Evolutionary conservation across 2,797 vertebrate genomes (phyloP).

Genomic region (Pyrocephalus nanus): DNA sequence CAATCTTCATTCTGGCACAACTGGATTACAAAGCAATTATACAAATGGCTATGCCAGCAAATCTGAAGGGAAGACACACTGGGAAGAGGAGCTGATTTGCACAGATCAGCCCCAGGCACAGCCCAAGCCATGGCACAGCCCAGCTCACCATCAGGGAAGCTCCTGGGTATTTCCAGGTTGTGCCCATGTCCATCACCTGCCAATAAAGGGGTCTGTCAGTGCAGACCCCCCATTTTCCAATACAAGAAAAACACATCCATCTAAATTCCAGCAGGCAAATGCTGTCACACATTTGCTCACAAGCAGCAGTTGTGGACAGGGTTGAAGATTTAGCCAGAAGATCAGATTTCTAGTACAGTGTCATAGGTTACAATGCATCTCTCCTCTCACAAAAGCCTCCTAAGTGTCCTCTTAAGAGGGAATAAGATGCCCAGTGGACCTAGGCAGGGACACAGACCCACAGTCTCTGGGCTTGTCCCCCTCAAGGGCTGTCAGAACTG

Average conservation of each 20-base stretch:
- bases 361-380: background rate
- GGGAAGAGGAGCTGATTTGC: background rate
- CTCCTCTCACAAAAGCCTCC: background rate
- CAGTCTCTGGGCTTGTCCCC: background rate
- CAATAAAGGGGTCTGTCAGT: background rate
- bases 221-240: background rate
- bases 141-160: background rate
- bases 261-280: background rate
- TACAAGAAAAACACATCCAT: background rate
- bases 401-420: background rate
- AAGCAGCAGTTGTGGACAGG: background rate
- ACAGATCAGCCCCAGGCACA: background rate
- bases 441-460: background rate
- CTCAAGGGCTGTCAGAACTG: background rate
- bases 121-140: background rate
- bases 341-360: background rate
- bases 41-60: background rate
- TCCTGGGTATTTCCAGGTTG: background rate
- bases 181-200: background rate
- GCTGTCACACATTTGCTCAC: fast-evolving
- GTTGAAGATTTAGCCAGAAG: background rate
- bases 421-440: background rate
- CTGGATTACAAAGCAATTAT: background rate
- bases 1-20: background rate
- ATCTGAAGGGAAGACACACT: background rate